Conservation (phyloP, 2,888 invertebrate genomes). For the Gnatocerus cornutus region DNA sequence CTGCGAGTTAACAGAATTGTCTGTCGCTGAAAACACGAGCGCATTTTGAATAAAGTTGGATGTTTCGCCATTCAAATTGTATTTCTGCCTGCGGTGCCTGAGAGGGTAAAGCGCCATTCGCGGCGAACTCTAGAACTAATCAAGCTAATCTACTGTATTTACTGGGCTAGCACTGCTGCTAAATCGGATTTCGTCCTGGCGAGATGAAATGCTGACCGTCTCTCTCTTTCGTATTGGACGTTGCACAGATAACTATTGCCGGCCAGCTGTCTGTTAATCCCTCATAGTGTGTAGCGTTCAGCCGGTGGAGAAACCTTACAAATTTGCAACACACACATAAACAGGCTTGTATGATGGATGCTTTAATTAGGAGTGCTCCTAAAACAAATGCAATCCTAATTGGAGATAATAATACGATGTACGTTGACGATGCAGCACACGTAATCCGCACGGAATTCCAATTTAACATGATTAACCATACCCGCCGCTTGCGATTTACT, state of each 20-base stretch:
- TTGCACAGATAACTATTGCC: conserved; percentile 43
- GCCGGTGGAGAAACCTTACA: conserved; percentile 39
- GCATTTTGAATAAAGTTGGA: conserved; percentile 32
- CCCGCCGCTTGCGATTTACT: conserved; percentile 14
- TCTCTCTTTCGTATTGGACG: conserved; percentile 39
- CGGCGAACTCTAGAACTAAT: conserved; percentile 65
- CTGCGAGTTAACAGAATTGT: conserved; percentile 28
- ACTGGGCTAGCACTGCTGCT: conserved; percentile 65
- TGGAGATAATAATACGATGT: conserved; percentile 44
- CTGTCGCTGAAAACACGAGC: conserved; percentile 9
- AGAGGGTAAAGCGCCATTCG: conserved; percentile 54
- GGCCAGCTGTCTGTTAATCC: conserved; percentile 48
- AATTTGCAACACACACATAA: conserved; percentile 40
- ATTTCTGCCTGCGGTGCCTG: conserved; percentile 54
- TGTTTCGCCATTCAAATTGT: conserved; percentile 57
- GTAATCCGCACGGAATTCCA: conserved; percentile 40
- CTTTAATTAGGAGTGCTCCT: conserved; percentile 43
- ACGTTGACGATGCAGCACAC: conserved; percentile 46
- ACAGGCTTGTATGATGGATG: conserved; percentile 44
- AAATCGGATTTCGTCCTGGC: conserved; percentile 62
- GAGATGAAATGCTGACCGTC: conserved; percentile 61
- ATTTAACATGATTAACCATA: conserved; percentile 37
- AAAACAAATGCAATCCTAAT: conserved; percentile 49
- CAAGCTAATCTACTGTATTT: conserved; percentile 68
- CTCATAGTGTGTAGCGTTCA: conserved; percentile 28